Evolutionary conservation across 2,113 vertebrate species (phyloP).

Genomic region (human (Homo sapiens)): GRCh38 chr1:242387001-242387500

Average conservation of each 20-base stretch:
- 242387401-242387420: neutral
- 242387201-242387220: neutral
- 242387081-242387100: neutral
- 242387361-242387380: neutral
- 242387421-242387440: neutral
- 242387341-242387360: neutral
- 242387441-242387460: neutral
- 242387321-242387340: neutral
- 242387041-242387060: neutral
- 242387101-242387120: neutral
- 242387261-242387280: neutral
- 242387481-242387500: neutral
- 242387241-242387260: neutral
- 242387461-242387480: neutral
- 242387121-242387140: neutral
- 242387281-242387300: neutral
- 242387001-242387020: neutral
- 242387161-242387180: neutral
- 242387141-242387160: no score
- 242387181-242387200: neutral
- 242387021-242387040: neutral
- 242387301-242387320: neutral
- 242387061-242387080: neutral
- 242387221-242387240: neutral
- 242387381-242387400: neutral